Evolutionary conservation across 2,888 invertebrate species (phyloP), one percentile per base, ranked within the genome.

Genomic region (Lapara coniferarum): DNA sequence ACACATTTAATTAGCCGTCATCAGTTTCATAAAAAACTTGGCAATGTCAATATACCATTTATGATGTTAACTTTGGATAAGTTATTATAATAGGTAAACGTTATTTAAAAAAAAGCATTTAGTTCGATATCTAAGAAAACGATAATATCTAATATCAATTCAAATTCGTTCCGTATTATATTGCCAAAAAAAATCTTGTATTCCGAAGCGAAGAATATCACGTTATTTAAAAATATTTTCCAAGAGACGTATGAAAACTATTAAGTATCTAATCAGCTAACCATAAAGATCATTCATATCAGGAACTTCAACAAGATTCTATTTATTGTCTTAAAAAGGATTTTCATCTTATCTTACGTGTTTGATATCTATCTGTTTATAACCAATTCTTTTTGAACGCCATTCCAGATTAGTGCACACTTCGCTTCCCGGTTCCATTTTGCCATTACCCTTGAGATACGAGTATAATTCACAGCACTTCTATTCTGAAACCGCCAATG

Each of bases 391-490:
- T 16, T 63, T 7, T 19, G 19, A 13, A 63, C 16, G 16, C 55
- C 55, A 55, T 55, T 55, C 19, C 55, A 10, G 10, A 55, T 55
- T 19, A 55, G n/a, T 53, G 53, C 55, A 55, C 19, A 69, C 8
- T 19, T 16, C 72, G 79, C 79, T 84, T 80, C 76, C 75, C 76
- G 76, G 73, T 75, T 77, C 76, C 67, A 72, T 80, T 81, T 77
- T 74, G 77, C 78, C 81, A 87, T 87, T 85, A 77, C 93, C 91
- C 92, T 82, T 79, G 92, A 90, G 93, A 90, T 87, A 89, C 79
- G 85, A 88, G 91, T 90, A 93, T 92, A 92, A 92, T 89, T 93
- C 91, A 87, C 88, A 86, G 90, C 88, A 83, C 76, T 85, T 83
- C 88, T 81, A 89, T 91, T 90, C 89, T 89, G 4, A 46, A 82